Percentiles rank a stretch among this genome's conserved stretches.
phyloP scores from a whole-genome alignment of 2,888 invertebrate genomes.

The Axea sp. region DNA sequence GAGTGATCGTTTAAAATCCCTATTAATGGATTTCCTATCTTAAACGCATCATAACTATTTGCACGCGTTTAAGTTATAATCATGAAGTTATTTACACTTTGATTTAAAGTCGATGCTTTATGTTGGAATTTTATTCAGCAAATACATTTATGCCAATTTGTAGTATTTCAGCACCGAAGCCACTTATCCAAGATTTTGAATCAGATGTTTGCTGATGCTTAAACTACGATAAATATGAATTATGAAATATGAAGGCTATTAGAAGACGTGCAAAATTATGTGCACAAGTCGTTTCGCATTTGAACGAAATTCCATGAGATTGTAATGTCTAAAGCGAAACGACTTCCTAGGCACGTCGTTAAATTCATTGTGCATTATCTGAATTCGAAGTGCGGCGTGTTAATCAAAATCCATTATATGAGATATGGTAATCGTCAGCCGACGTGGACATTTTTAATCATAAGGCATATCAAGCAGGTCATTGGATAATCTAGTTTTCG shows the following conservation, averaged over 20 bases:
- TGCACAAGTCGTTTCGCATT: conserved; percentile 15
- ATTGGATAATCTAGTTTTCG: conserved; percentile 28
- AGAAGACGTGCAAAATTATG: conserved; percentile 13
- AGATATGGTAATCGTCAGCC: conserved; percentile 34
- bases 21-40: no score
- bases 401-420: conserved; percentile 38
- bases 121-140: conserved; percentile 38
- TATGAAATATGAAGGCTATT: conserved; percentile 44
- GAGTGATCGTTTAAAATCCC: no score
- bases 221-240: conserved; percentile 39
- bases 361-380: conserved; percentile 53
- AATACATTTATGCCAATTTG: conserved; percentile 17
- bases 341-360: conserved; percentile 21
- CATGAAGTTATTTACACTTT: conserved; percentile 10
- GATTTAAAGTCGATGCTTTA: conserved; percentile 36
- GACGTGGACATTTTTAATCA: conserved; percentile 34
- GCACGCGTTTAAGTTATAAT: no score
- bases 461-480: conserved; percentile 59
- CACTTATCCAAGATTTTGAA: no score
- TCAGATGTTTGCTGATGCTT: conserved; percentile 32
- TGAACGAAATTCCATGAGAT: no score
- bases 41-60: no score
- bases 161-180: no score
- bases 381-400: conserved; percentile 46
- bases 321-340: no score